Base-by-base conservation (phyloP, 2,797 vertebrate species). In the Carapus acus region DNA sequence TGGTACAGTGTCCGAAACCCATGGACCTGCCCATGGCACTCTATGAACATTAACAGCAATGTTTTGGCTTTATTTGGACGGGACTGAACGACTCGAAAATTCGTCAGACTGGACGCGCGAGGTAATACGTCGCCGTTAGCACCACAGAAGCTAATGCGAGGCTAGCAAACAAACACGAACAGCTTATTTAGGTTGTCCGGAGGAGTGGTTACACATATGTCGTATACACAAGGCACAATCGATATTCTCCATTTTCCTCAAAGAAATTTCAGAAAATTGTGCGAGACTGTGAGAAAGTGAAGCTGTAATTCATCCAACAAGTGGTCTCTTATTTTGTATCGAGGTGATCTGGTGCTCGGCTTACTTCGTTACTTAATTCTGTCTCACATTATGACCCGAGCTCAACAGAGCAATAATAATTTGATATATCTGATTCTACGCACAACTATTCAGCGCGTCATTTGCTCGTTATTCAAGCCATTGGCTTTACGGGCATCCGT, bases 101-200 rank as follows among this genome's bases (percentile, higher is more conserved):
- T 41, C 73, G 63, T 57, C 76, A 63, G 71, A 54, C 73, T 77
- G 44, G 18, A 17, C 67, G 57, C 76, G 66, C 61, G 71, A 85
- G 83, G 83, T 85, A 81, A 67, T 23, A 60, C 69, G n/a, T 83
- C 77, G 76, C 83, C 20, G 62, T 71, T 83, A 78, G 76, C 83
- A 51, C 8, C 1, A 11, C n/a, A n/a, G n/a, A 33, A 48, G 82
- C 82, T 84, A 83, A 70, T 53, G 22, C 2, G 21, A 22, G 38
- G 74, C 69, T 74, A 76, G 54, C 66, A 48, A 66, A 67, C 57
- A 49, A 54, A 40, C 37, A 11, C 8, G 3, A 36, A 5, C 7
- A 41, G n/a, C 1, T 41, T 48, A 31, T 44, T 64, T 56, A 55
- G 52, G 60, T 57, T 16, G 9, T 27, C 1, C 20, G 2, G 15